Evolutionary conservation across 2,797 vertebrate genomes (phyloP), one percentile per base, ranked within the genome.

Genomic region (Centropyge bicolor): DNA sequence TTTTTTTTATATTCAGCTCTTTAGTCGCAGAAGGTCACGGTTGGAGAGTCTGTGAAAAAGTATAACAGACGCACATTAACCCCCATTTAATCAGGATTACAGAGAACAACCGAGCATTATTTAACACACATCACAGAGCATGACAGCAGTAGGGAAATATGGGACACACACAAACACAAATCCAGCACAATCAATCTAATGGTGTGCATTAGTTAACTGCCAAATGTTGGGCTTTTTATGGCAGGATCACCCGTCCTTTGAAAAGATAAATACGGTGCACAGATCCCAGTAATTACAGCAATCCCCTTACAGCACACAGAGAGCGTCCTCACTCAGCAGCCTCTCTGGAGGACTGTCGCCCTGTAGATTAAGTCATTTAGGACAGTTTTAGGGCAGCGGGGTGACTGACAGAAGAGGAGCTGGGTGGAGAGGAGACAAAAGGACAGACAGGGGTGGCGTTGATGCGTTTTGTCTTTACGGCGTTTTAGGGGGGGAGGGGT

Each of bases 111-210:
- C 90, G 51, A 86, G 86, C 92, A 94, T 95, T 95, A 95, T 96
- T 96, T 95, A 95, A 95, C 93, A 94, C 90, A 94, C 91, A 95
- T 94, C 91, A 90, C 86, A 88, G 86, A 78, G 89, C 84, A 79
- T 77, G 88, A 81, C 89, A 88, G 89, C 91, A 91, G 79, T 70
- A 68, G 92, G 78, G 90, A 90, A 86, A 88, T 84, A 89, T 88
- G 88, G 85, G 86, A 87, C 86, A 87, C 70, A 82, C 80, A 76
- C 70, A 91, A 64, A 93, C 88, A 89, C 89, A 92, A 89, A 93
- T 89, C 88, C 93, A 94, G 93, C 95, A 97, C 96, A 96, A 97
- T 97, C 96, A 97, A 87, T 80, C 89, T 97, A 97, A 97, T 97
- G 97, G 96, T 93, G 93, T 93, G 93, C 96, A 96, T 97, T 97